phyloP scores from a whole-genome alignment of 2,888 invertebrate genomes.

The Drosophila neutralis region DNA sequence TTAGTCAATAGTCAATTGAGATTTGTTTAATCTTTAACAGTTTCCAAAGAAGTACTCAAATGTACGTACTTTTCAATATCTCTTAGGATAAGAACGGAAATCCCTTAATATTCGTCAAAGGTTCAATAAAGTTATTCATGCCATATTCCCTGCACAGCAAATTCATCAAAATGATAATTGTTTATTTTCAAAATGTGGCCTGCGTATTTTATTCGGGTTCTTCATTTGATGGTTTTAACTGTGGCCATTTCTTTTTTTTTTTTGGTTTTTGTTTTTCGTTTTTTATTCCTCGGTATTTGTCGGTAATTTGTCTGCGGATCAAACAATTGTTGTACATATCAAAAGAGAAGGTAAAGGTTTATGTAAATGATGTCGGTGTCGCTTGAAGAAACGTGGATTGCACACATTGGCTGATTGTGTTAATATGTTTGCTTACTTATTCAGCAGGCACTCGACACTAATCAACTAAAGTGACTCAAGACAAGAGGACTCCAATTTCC shows the following conservation, averaged over 20 bases:
- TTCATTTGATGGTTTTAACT: constrained; percentile 59
- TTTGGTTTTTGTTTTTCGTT: constrained; percentile 3
- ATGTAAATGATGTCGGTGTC: constrained; percentile 44
- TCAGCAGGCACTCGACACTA: constrained; percentile 76
- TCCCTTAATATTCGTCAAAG: not conserved
- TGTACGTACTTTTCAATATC: not conserved
- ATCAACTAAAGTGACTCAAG: constrained; percentile 72
- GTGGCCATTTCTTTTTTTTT: constrained; percentile 4
- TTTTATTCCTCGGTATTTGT: constrained; percentile 14
- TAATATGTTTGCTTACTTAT: constrained; percentile 68
- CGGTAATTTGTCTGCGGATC: constrained; percentile 66
- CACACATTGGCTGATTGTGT: constrained; percentile 28
- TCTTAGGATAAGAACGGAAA: not conserved
- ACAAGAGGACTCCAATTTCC: constrained; percentile 18
- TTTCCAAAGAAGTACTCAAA: not conserved
- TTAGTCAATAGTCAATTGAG: fast-evolving
- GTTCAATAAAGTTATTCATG: not conserved
- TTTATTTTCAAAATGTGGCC: constrained; percentile 58
- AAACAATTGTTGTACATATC: constrained; percentile 53
- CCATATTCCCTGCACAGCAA: constrained; percentile 3
- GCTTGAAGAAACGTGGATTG: constrained; percentile 23
- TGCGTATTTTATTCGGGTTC: constrained; percentile 32
- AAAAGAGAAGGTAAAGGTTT: constrained; percentile 41
- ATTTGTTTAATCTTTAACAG: not conserved
- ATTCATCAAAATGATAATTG: constrained; percentile 14